Evolutionary conservation across 2,888 invertebrate genomes (phyloP).

Genomic region (Stenichneumon culpator): DNA sequence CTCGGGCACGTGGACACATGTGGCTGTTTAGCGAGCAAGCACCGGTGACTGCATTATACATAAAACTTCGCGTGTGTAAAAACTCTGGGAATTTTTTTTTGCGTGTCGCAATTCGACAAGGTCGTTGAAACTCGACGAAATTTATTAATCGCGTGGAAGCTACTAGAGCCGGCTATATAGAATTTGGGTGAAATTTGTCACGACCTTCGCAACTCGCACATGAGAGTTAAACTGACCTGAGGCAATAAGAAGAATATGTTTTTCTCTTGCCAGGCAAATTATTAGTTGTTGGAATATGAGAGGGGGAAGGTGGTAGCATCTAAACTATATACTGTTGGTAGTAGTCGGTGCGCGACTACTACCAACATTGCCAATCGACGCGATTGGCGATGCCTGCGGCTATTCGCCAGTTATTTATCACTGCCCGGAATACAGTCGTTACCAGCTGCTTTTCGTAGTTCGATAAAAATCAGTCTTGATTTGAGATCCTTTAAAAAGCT

Average conservation of each 20-base stretch:
- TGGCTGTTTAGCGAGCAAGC: constrained; percentile 18
- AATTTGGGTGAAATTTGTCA: constrained; percentile 11
- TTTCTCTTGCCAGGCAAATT: constrained; percentile 11
- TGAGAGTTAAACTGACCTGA: constrained; percentile 49
- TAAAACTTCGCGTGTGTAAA: constrained; percentile 51
- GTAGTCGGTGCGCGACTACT: neutral
- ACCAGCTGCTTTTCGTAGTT: neutral
- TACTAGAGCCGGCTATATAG: neutral
- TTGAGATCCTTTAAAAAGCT: neutral
- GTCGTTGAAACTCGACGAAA: constrained; percentile 30
- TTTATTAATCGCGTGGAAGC: constrained; percentile 46
- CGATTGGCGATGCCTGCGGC: constrained; percentile 13
- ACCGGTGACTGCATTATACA: constrained; percentile 16
- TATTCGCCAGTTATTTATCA: neutral
- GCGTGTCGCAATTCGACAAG: neutral
- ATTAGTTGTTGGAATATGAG: constrained; percentile 5
- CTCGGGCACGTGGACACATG: constrained; percentile 48
- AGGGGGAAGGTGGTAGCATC: neutral
- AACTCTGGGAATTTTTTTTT: constrained; percentile 47
- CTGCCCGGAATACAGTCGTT: constrained; percentile 23
- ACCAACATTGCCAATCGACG: too few relatives aligned
- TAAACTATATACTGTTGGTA: neutral
- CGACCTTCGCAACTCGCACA: constrained; percentile 33
- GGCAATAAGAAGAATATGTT: constrained; percentile 11
- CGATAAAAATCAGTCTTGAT: neutral